Evolutionary conservation across 2,888 invertebrate species (phyloP), one percentile per base, ranked within the genome.

Genomic region (Luperina nickerlii): DNA sequence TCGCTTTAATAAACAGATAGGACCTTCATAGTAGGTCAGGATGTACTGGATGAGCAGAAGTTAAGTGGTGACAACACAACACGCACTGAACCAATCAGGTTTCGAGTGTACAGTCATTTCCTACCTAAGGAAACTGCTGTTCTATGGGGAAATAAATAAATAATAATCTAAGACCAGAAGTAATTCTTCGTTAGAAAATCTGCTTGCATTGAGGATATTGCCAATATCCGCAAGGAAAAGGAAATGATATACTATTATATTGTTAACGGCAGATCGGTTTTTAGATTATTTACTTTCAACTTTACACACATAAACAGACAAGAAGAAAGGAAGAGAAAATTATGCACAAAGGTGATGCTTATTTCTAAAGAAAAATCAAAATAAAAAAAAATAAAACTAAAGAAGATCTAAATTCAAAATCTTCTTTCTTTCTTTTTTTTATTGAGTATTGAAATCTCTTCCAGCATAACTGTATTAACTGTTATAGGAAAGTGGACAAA

Each of bases 1-100:
- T 83, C 77, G 18, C 27, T 57, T 15, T 76, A 80, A 83, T 68
- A 83, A 83, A 62, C 62, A 68, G 62, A 76, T 76, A 8, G 18
- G 38, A 83, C 54, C 60, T 57, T 68, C 76, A 32, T 76, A 48
- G n/a, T n/a, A n/a, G n/a, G n/a, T n/a, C n/a, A n/a, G n/a, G n/a
- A n/a, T 65, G 57, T 83, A 83, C 83, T 83, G 62, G 77, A 54
- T 76, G 62, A 76, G 48, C 68, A 65, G 57, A 38, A 81, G 27
- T 69, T 76, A 81, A 83, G 38, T 81, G 57, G 57, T 8, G n/a
- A 60, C 48, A 38, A 32, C 83, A 57, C 45, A 62, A 69, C 45
- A 69, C 5, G 24, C 20, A 15, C 32, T 54, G 15, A 51, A 45
- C 20, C 38, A 54, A 76, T 15, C 75, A 42, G 13, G 38, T 57